Base-by-base conservation (phyloP, 2,113 vertebrate genomes). In the Datnioides undecimradiatus region DNA sequence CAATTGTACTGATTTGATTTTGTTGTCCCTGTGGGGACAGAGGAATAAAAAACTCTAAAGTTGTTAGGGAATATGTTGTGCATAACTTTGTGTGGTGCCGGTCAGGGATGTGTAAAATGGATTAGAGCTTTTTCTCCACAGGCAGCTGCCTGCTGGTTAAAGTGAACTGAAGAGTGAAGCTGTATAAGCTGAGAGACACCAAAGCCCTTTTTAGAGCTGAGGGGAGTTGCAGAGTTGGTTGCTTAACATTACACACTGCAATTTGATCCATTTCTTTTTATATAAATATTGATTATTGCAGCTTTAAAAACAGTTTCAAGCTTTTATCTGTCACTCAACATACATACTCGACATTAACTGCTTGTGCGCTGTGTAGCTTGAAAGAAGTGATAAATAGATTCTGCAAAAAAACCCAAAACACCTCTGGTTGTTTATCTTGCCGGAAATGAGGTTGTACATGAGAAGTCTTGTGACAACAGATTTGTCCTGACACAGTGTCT, bases 321-420 rank as follows among this genome's bases (percentile, higher is more conserved):
- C 19, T 41, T 41, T 41, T 41, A 21, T 48, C n/a, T 8, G 8
- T 9, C 21, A n/a, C 45, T 48, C 8, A n/a, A 48, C 45, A 48
- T 48, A n/a, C 3, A n/a, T n/a, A n/a, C 21, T n/a, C 8, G 3
- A n/a, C 45, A 48, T 19, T 19, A 19, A 46, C 6, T 48, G 45
- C 7, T 21, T n/a, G 6, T 8, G 45, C n/a, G 45, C n/a, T 19
- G 19, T 14, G 19, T 14, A 43, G 27, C 8, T 34, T 25, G 21
- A 70, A 1, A 4, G 33, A n/a, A 72, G 31, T 66, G 31, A 40
- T 34, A n/a, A 75, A 75, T 16, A 6, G 33, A 52, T 60, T 59
- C 8, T 14, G 23, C 12, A 67, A 46, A 7, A 38, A 7, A 43
- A n/a, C n/a, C 14, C 14, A 45, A 17, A 60, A 64, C 13, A 55